phyloP scores from a whole-genome alignment of 2,797 vertebrate genomes.

The Pangasius macronema region DNA sequence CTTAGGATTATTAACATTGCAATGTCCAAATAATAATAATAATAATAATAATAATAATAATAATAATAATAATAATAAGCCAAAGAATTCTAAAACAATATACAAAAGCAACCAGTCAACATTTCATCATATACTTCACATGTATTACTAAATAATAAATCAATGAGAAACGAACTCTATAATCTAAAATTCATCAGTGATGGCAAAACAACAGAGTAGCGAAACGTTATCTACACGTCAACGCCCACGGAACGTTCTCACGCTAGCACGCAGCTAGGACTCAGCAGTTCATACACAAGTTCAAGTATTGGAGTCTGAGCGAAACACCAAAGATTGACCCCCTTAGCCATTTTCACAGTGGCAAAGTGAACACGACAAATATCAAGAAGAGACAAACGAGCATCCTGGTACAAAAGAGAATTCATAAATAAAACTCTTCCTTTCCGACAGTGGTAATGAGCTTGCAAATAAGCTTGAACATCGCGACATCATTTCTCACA shows the following conservation, averaged over 20 bases:
- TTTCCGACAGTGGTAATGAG: conserved; percentile 46
- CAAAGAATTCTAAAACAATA: conserved; percentile 50
- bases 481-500: neutral
- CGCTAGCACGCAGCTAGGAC: conserved; percentile 61
- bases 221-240: conserved; percentile 47
- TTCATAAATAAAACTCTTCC: conserved; percentile 48
- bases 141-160: conserved; percentile 59
- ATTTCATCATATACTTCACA: conserved; percentile 47
- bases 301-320: conserved; percentile 75
- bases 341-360: conserved; percentile 60
- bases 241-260: conserved; percentile 58
- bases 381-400: conserved; percentile 45
- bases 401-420: conserved; percentile 52
- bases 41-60: conserved; percentile 49
- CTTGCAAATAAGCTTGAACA: conserved; percentile 6
- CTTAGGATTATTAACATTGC: conserved; percentile 52
- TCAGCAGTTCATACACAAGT: conserved; percentile 72
- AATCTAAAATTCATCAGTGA: conserved; percentile 53
- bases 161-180: conserved; percentile 45
- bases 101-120: conserved; percentile 64
- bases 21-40: conserved; percentile 38
- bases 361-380: conserved; percentile 59
- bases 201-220: conserved; percentile 59
- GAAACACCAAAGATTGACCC: conserved; percentile 61
- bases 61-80: conserved; percentile 52